These are phyloP conservation scores for Rhopilema esculentum DNA, from an alignment of 30 jellyfish, hydroid and myxozoan species.

Conservation along the genomic window DNA sequence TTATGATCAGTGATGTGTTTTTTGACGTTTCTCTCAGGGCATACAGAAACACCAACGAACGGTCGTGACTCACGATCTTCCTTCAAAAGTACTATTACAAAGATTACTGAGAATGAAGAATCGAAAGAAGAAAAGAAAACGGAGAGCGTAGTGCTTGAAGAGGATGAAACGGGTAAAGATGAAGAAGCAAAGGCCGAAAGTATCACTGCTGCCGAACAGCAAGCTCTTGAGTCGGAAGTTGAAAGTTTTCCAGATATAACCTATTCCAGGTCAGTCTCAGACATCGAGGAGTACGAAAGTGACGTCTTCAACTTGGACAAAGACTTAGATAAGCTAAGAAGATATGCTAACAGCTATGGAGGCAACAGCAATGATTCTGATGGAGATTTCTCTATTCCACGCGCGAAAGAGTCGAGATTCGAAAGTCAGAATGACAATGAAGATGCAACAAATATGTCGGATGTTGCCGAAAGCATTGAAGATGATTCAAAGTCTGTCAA, in stretches of 20 bases:
- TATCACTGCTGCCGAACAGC: neutral
- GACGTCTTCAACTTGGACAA: conserved; percentile 38
- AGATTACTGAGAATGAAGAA: neutral
- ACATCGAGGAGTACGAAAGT: conserved; percentile 67
- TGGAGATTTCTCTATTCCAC: conserved; percentile 59
- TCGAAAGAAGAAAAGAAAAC: neutral
- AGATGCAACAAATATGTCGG: neutral
- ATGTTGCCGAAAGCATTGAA: neutral
- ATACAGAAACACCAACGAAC: neutral
- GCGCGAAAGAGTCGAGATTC: conserved; percentile 11
- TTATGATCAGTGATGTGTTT: neutral
- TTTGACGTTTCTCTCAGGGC: neutral
- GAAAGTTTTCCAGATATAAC: conserved; percentile 27
- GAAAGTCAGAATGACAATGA: neutral
- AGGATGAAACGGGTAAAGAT: neutral
- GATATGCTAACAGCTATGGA: neutral
- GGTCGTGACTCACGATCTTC: neutral
- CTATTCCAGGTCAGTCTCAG: conserved; percentile 57
- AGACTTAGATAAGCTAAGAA: neutral
- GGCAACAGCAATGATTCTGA: conserved; percentile 13
- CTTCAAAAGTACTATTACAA: neutral
- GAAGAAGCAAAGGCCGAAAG: neutral
- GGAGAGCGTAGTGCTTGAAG: neutral
- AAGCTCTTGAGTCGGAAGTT: conserved; percentile 27
- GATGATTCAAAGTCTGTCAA: neutral